Percentiles rank a stretch among this genome's conserved stretches.
These are phyloP conservation scores for Syrrhaptes paradoxus DNA, from an alignment of 2,113 vertebrate genomes.

Conservation along the genomic window DNA sequence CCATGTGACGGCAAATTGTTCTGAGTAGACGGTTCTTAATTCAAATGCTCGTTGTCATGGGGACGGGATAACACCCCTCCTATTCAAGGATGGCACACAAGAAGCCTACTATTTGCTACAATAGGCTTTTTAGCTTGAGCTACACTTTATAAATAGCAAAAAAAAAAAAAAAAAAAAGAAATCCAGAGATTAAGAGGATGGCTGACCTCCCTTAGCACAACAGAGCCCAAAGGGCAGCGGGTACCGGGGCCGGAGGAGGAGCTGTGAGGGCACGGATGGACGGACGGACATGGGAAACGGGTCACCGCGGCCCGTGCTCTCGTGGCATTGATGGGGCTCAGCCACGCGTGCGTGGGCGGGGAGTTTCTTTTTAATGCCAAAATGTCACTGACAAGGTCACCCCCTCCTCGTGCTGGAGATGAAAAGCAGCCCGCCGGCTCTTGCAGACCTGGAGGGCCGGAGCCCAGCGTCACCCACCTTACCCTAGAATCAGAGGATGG, in stretches of 20 bases:
- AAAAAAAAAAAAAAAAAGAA: not conserved
- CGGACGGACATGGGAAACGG: accelerated
- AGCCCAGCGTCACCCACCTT: not conserved
- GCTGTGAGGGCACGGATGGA: accelerated
- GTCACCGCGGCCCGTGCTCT: accelerated
- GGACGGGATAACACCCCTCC: constrained; percentile 50
- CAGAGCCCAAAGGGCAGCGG: accelerated
- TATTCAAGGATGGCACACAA: constrained; percentile 23
- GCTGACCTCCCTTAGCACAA: not conserved
- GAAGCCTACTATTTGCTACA: constrained; percentile 7
- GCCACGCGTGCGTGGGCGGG: accelerated
- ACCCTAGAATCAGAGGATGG: too few species aligned
- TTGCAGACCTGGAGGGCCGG: not conserved
- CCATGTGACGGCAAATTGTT: constrained; percentile 58
- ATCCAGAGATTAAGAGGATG: accelerated
- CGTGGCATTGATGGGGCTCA: accelerated
- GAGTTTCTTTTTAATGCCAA: not conserved
- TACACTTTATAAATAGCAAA: not conserved
- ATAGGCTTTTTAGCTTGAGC: not conserved
- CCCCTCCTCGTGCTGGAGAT: accelerated
- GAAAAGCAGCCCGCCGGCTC: accelerated
- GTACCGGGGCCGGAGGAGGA: accelerated
- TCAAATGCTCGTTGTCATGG: constrained; percentile 73
- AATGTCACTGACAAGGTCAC: not conserved
- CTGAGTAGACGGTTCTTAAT: constrained; percentile 46